phyloP scores from a whole-genome alignment of 2,888 invertebrate species.

The Lepeophtheirus nordmannii region DNA sequence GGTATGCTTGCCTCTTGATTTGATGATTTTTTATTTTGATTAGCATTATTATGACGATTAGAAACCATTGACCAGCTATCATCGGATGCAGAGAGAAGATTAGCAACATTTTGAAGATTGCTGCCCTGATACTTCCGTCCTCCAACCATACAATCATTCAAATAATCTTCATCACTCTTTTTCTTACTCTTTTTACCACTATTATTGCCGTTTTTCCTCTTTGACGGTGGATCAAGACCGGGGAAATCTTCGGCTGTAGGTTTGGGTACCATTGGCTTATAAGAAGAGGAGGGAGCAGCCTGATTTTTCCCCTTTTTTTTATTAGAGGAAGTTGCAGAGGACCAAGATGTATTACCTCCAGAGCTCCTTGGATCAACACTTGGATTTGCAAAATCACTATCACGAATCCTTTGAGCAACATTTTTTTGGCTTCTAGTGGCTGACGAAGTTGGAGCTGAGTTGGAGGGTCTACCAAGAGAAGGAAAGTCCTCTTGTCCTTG shows the following conservation, averaged over 20 bases:
- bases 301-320: not conserved
- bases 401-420: conserved; percentile 5
- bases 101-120: not conserved
- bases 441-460: not conserved
- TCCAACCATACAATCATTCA: too few species aligned
- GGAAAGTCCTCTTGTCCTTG: not conserved
- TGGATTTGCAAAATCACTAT: not conserved
- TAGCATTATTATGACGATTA: not conserved
- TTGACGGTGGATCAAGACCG: not conserved
- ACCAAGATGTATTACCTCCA: too few species aligned
- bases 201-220: not conserved
- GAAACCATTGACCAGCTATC: not conserved
- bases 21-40: not conserved
- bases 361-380: too few species aligned
- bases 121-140: too few species aligned
- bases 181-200: not conserved
- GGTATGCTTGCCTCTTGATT: not conserved
- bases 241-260: not conserved
- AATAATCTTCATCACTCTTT: not conserved
- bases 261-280: not conserved
- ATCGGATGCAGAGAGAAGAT: not conserved
- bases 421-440: not conserved
- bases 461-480: not conserved
- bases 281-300: not conserved
- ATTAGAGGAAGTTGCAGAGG: too few species aligned